Conservation (phyloP, 2,888 invertebrate species). For the Rhamphomyia laevipes region DNA sequence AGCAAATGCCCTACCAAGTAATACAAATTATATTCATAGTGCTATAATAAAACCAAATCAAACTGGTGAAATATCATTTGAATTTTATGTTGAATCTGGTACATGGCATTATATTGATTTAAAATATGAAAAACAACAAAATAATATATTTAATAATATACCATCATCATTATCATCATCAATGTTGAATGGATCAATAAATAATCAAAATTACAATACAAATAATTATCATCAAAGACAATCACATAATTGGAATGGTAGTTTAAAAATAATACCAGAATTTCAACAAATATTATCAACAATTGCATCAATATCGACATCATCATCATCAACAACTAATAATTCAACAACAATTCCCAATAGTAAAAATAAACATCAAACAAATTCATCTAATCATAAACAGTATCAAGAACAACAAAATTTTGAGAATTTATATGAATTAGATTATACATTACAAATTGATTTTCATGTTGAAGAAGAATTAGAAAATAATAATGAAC, state of each 20-base stretch:
- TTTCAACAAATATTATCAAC: not conserved
- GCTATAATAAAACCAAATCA: conserved; percentile 41
- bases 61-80: conserved; percentile 35
- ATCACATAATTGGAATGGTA: conserved; percentile 6
- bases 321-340: conserved; percentile 5
- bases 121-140: conserved; percentile 22
- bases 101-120: conserved; percentile 49
- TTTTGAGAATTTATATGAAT: conserved; percentile 9
- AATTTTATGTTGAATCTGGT: conserved; percentile 44
- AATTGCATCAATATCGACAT: not conserved
- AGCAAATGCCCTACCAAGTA: conserved; percentile 41
- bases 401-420: not conserved
- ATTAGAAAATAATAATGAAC: not conserved
- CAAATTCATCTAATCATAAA: conserved; percentile 5
- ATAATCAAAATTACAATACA: not conserved
- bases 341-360: too few species aligned
- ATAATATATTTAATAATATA: not conserved
- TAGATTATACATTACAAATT: conserved; percentile 26
- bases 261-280: too few species aligned
- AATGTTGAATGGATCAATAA: conserved; percentile 4
- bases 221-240: conserved; percentile 9
- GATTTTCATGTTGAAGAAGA: conserved; percentile 21
- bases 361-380: conserved; percentile 2
- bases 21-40: conserved; percentile 39
- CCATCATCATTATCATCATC: conserved; percentile 5